phyloP scores from a whole-genome alignment of 2,797 vertebrate genomes.

The Naso thynnoides region DNA sequence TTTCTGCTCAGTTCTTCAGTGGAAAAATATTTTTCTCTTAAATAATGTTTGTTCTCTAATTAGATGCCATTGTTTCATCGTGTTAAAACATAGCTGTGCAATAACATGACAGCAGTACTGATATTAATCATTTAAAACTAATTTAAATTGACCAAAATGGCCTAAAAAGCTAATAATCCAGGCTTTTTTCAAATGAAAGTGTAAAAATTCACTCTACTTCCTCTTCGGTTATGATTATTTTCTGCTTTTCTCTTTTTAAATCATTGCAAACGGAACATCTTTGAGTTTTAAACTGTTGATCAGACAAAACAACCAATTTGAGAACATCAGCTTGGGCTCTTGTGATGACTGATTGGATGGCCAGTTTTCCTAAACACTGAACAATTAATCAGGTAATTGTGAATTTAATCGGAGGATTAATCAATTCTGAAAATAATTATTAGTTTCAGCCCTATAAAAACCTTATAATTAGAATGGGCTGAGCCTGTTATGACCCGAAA shows the following conservation, averaged over 20 bases:
- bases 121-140: conserved; percentile 49
- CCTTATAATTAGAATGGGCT: conserved; percentile 60
- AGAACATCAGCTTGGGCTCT: background rate
- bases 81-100: background rate
- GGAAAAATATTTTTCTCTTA: conserved; percentile 4
- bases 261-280: background rate
- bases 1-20: conserved; percentile 1
- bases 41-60: conserved; percentile 54
- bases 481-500: conserved; percentile 47
- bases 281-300: background rate
- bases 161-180: background rate
- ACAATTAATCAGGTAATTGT: background rate
- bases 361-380: background rate
- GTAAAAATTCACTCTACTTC: background rate
- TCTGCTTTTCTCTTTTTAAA: background rate
- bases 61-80: conserved; percentile 46
- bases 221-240: background rate
- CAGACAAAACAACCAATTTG: background rate
- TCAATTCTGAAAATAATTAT: background rate
- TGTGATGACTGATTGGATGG: too few relatives aligned
- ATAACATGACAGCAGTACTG: background rate
- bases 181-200: background rate
- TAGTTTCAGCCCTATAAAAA: conserved; percentile 17
- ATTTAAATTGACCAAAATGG: conserved; percentile 55
- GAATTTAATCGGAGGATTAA: too few relatives aligned